Base-by-base conservation (phyloP, 2,888 invertebrate species). In the Orchesellides sinensis region DNA sequence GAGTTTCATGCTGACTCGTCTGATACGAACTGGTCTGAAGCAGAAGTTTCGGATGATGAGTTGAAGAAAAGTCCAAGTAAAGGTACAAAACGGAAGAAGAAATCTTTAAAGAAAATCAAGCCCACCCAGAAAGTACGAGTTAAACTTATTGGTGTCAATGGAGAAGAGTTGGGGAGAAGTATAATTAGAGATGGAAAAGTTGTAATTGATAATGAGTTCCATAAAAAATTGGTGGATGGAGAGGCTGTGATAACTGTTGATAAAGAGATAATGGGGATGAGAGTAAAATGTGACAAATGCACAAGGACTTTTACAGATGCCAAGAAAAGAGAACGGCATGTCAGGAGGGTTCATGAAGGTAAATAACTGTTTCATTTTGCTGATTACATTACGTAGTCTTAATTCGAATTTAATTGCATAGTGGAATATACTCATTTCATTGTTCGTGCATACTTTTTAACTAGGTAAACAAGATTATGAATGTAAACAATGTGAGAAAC, bases 331-430 rank as follows among this genome's bases (percentile, higher is more conserved):
- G 32, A 78, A 4, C 10, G 49, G 8, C 83, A 83, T 25, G 19
- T 65, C 5, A 23, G 59, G 29, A 49, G 56, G 32, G 2, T 54
- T 56, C 83, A 83, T 23, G 32, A 69, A 54, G 74, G 83, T 78
- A 59, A 63, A n/a, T 56, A 59, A 56, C 32, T 6, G 32, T 32
- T 32, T 32, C 10, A 32, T 32, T 32, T 6, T 32, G 6, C 10
- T 32, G 10, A 10, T 32, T 32, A 10, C 32, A 32, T 32, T 32
- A 10, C 10, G 10, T 32, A 10, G 5, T 32, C 32, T 6, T 32
- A 32, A 10, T 32, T 32, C 10, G 32, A 32, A 6, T 6, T 32
- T 32, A 10, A 32, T 32, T 6, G 5, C 6, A 32, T 32, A 10
- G 32, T 10, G 32, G 32, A 6, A 32, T 10, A 32, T 32, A 32